These are phyloP conservation scores for Calyptommatus sinebrachiatus DNA, from an alignment of 2,113 vertebrate genomes.

Conservation along the genomic window DNA sequence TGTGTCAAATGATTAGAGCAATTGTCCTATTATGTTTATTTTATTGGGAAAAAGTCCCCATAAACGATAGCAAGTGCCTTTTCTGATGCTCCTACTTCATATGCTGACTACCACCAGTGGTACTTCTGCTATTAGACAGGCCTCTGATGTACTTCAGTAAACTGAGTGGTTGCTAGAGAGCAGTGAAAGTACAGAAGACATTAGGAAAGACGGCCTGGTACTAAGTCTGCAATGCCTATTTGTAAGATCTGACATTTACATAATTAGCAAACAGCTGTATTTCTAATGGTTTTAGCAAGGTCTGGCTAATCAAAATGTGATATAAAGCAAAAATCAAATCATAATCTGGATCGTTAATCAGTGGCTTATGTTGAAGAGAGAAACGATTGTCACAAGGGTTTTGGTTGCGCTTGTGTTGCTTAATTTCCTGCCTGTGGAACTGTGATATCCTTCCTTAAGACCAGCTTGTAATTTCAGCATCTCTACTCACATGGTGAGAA, in stretches of 20 bases:
- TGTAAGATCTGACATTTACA: neutral
- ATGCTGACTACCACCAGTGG: neutral
- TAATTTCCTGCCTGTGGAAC: conserved; percentile 9
- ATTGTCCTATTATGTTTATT: neutral
- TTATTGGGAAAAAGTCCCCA: neutral
- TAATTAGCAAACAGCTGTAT: neutral
- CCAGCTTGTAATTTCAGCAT: conserved; percentile 28
- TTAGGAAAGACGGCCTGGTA: neutral
- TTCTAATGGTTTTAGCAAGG: neutral
- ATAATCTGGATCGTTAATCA: neutral
- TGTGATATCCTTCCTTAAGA: neutral
- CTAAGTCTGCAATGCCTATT: neutral
- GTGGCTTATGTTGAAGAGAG: neutral
- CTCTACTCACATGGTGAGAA: conserved; percentile 7
- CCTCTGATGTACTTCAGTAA: neutral
- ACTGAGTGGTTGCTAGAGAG: neutral
- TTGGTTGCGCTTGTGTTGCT: neutral
- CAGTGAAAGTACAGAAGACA: neutral
- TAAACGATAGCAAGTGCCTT: neutral
- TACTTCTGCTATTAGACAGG: neutral
- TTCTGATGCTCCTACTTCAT: neutral
- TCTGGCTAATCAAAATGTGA: too few species aligned
- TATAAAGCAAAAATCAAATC: neutral
- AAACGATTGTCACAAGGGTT: neutral
- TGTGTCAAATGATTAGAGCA: neutral